These are phyloP conservation scores for Heliothis subflexa DNA, from an alignment of 1,140 invertebrate species.

Conservation along the genomic window DNA sequence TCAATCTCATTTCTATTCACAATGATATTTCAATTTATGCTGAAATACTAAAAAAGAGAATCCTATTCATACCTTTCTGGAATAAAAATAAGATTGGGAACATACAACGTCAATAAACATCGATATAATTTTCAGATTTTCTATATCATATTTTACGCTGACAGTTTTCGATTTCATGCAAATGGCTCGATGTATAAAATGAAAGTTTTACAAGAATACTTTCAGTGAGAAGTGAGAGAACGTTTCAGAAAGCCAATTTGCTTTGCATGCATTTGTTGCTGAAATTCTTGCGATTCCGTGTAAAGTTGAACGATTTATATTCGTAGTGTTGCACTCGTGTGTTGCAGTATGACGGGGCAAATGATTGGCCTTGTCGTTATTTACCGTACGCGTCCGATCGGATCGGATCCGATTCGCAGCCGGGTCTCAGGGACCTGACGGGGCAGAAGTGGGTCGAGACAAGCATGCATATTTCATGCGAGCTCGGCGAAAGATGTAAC, in stretches of 20 bases:
- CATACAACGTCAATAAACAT: no score
- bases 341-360: conserved; percentile 8
- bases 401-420: background rate
- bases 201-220: background rate
- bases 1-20: no score
- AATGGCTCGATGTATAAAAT: no score
- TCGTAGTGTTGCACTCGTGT: background rate
- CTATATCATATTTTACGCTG: no score
- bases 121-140: no score
- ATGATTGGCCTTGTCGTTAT: background rate
- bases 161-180: no score
- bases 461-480: conserved; percentile 26
- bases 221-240: no score
- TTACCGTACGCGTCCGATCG: background rate
- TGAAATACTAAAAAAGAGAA: no score
- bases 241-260: conserved; percentile 2
- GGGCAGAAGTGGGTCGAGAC: background rate
- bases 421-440: background rate
- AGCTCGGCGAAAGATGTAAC: background rate
- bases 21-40: no score
- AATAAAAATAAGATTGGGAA: no score
- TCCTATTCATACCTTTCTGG: no score
- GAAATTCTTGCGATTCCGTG: background rate
- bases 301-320: conserved; percentile 3
- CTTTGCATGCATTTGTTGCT: background rate